Base-by-base conservation (phyloP, 1,140 invertebrate genomes). In the Drosophila miranda region DNA sequence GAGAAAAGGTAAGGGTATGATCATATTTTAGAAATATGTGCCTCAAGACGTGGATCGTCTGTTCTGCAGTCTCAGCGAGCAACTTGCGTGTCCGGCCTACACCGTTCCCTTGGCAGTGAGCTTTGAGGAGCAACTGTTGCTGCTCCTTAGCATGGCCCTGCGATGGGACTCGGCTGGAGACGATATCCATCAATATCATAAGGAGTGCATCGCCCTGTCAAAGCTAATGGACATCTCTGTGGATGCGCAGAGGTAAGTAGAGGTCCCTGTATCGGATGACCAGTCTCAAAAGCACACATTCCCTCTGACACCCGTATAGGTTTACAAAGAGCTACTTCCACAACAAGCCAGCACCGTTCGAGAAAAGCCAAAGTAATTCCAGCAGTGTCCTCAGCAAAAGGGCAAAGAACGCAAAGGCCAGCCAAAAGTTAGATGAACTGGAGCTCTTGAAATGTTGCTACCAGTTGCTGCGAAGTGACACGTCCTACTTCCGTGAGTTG, bases 371-470 rank as follows among this genome's bases (percentile, higher is more conserved):
- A 4, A 51, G 55, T 11, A 26, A 42, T 2, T 38, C 16, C 3
- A 42, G 53, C 3, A 42, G 53, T 41, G 7, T 55, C 14, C 56
- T 53, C 21, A 62, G 19, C 34, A 76, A 81, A 56, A 89, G 83
- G 48, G 21, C 48, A 6, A 70, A 67, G 43, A 48, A 62, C 9
- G 42, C 45, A 11, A 23, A 16, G 30, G 42, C 3, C 23, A 9
- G 13, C 11, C 14, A n/a, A 14, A 16, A 38, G 68, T 92, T 54
- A 78, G 90, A 38, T 11, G 92, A 94, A 57, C 75, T 93, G 64
- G 92, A 94, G 46, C 81, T 95, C 28, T 91, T 94, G 5, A 75
- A 92, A 55, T 91, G 92, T 34, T 93, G 92, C 78, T 93, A 93
- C 60, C 92, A 91, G 23, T 93, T 95, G 54, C 86, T 95, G 13